Conservation (phyloP, 2,888 invertebrate genomes). For the Marronus borbonicus region DNA sequence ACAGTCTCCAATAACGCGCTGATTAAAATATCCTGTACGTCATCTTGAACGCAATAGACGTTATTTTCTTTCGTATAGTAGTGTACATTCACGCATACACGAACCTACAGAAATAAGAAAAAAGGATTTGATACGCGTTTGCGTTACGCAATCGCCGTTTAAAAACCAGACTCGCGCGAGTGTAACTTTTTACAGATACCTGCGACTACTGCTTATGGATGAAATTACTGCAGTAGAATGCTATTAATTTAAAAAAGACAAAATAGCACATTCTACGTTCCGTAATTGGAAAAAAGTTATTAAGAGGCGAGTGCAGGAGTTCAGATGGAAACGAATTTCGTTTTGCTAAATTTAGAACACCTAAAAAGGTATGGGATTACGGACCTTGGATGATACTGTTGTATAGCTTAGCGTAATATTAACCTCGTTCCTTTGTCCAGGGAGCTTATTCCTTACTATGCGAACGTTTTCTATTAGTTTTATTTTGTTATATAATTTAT, state of each 20-base stretch:
- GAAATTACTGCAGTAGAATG: conserved; percentile 29
- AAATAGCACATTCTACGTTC: conserved; percentile 26
- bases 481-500: conserved; percentile 7
- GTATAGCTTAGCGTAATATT: conserved; percentile 13
- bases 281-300: conserved; percentile 38
- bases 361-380: conserved; percentile 18
- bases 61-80: neutral
- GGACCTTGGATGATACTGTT: conserved; percentile 9
- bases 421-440: conserved; percentile 27
- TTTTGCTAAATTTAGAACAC: conserved; percentile 32
- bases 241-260: conserved; percentile 32
- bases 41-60: neutral
- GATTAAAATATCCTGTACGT: too few species aligned
- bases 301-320: conserved; percentile 21
- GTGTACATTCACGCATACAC: neutral
- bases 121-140: conserved; percentile 20
- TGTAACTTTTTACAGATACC: conserved; percentile 5
- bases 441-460: conserved; percentile 5
- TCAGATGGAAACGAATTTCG: conserved; percentile 32
- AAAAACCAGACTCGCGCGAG: conserved; percentile 25
- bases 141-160: conserved; percentile 23
- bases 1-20: too few species aligned
- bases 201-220: conserved; percentile 18
- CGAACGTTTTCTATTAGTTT: conserved; percentile 1
- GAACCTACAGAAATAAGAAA: conserved; percentile 19